Evolutionary conservation across 2,113 vertebrate genomes (phyloP), one percentile per base, ranked within the genome.

Genomic region (Phalacrocorax pelagicus): DNA sequence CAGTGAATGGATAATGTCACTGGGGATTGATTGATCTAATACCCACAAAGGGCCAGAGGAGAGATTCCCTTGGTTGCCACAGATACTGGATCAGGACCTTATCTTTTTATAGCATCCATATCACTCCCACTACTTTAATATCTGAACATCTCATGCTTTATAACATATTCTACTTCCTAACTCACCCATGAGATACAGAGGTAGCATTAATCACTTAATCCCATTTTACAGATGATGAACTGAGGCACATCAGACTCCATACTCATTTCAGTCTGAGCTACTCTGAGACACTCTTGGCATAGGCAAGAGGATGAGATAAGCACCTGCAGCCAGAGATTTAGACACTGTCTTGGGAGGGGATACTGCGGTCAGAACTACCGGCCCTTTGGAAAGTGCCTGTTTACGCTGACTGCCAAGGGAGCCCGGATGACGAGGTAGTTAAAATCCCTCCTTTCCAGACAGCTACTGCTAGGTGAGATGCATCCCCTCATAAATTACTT

Each of bases 51-150:
- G 96, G 90, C 92, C 90, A 96, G 96, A 96, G 96, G 92, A 97
- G 94, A 97, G 96, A 97, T 97, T 97, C 96, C 96, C 96, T 96
- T 93, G 96, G 96, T 97, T 97, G 96, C 96, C 96, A 96, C 96
- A 97, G 96, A 97, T 97, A 97, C 96, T 97, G 96, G 96, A 97
- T 97, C 96, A 96, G 94, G 96, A 97, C 96, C 96, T 93, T 97
- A 97, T 96, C 92, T 97, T 96, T 96, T 96, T 96, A 95, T 80
- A 92, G 92, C 88, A 93, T 88, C 94, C 96, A 94, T 96, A 97
- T 95, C 67, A 86, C 61, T 96, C 89, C 57, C 89, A 85, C 79
- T 94, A 96, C 95, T 97, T 96, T 97, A 95, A 95, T 97, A 96
- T 96, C 95, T 88, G 85, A 70, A 70, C 72, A 96, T 94, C 96